Conservation (phyloP, 2,888 invertebrate genomes). For the Caradrina kadenii region DNA sequence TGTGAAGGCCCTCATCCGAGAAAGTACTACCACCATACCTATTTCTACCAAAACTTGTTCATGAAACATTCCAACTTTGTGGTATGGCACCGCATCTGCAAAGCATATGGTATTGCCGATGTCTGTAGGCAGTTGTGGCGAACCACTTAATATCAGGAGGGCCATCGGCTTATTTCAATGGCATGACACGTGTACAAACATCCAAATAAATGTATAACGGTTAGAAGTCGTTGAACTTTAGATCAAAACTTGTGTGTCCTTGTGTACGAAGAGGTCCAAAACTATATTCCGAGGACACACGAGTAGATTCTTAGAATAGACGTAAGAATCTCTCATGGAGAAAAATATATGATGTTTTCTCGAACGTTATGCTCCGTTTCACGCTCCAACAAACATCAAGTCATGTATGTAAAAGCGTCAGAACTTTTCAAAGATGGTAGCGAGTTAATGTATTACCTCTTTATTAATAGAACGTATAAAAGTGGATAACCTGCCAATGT, state of each 20-base stretch:
- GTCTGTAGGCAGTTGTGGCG: too few species aligned
- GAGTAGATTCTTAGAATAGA: slow-evolving; percentile 26
- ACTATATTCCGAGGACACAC: slow-evolving; percentile 33
- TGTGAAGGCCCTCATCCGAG: too few species aligned
- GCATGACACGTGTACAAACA: neutral
- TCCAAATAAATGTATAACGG: too few species aligned
- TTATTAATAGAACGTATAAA: too few species aligned
- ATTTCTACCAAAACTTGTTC: too few species aligned
- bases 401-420: slow-evolving; percentile 42
- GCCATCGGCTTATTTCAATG: too few species aligned
- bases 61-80: too few species aligned
- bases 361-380: slow-evolving; percentile 30
- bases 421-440: slow-evolving; percentile 39
- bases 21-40: too few species aligned
- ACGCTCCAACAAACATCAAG: slow-evolving; percentile 46
- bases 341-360: slow-evolving; percentile 45
- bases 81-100: too few species aligned
- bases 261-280: neutral
- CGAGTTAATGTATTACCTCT: neutral
- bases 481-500: too few species aligned
- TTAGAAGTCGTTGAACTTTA: neutral
- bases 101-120: too few species aligned
- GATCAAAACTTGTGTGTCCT: neutral
- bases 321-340: slow-evolving; percentile 29
- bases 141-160: too few species aligned